Base-by-base conservation (phyloP, 2,113 vertebrate genomes). In the Merops nubicus region DNA sequence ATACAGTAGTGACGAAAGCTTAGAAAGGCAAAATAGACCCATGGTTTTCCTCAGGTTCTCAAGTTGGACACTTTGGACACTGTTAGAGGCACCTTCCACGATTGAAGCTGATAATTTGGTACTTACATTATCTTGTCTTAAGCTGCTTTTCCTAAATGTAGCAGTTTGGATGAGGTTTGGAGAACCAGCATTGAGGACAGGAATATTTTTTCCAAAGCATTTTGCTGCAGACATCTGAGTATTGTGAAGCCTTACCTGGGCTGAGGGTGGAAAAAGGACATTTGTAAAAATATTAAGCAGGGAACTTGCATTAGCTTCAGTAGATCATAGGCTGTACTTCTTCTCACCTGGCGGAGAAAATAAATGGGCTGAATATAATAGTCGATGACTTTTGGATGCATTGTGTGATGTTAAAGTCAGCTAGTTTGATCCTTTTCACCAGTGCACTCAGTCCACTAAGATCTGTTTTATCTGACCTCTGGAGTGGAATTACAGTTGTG, bases 51-150 rank as follows among this genome's bases (percentile, higher is more conserved):
- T 68, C 13, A 22, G 11, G 10, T 15, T 70, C 6, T 22, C 8
- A 60, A 36, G 15, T 10, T 40, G 18, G 17, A 38, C 18, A 40
- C 3, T 47, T 3, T 4, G 11, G 33, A 43, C 6, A 38, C 8
- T 2, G 1, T 53, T 28, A 70, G 14, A 28, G 2, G 8, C 81
- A 23, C 42, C 18, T 76, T 60, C 57, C 23, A 2, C 3, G 0
- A 33, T 31, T 43, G 42, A 79, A 69, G 23, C 8, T 21, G 4
- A 34, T 63, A 29, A 76, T 62, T 11, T 69, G 12, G 29, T 83
- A 40, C 21, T n/a, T 62, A 36, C 8, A 9, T 78, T 67, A 56
- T 26, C 59, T 48, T 42, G 15, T 18, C 31, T 69, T 65, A 56
- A 53, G 8, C 13, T 36, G 19, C 2, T 76, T 65, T 88, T 59